These are phyloP conservation scores for Ptychoptera albimana DNA, from an alignment of 2,888 invertebrate genomes.

Conservation along the genomic window DNA sequence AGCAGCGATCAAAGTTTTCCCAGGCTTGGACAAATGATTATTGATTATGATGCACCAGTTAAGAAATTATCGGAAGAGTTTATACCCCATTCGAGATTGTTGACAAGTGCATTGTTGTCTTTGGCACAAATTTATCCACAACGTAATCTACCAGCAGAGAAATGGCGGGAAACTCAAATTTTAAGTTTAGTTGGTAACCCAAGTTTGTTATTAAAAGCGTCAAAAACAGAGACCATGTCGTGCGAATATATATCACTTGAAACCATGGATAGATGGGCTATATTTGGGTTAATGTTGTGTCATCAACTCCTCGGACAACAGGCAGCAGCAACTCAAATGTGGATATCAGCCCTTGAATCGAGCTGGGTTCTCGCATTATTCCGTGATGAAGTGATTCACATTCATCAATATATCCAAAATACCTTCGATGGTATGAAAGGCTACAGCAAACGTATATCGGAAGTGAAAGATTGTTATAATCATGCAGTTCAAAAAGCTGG, in stretches of 20 bases:
- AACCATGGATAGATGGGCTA: conserved; percentile 91
- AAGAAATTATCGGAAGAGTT: conserved; percentile 95
- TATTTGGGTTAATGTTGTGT: conserved; percentile 84
- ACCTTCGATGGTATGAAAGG: conserved; percentile 95
- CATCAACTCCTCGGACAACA: conserved; percentile 72
- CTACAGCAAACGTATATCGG: conserved; percentile 78
- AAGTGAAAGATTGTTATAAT: conserved; percentile 89
- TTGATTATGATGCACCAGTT: conserved; percentile 91
- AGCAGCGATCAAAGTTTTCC: conserved; percentile 87
- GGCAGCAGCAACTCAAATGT: conserved; percentile 72
- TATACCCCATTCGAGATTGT: conserved; percentile 76
- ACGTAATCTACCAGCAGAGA: conserved; percentile 83
- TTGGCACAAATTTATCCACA: conserved; percentile 74
- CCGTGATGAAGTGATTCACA: conserved; percentile 91
- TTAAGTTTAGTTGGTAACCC: conserved; percentile 89
- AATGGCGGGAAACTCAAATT: conserved; percentile 86
- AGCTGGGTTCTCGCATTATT: conserved; percentile 91
- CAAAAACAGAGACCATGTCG: conserved; percentile 89
- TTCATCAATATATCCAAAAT: conserved; percentile 81
- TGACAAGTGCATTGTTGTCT: conserved; percentile 76
- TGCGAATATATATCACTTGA: conserved; percentile 96
- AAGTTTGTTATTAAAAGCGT: conserved; percentile 82
- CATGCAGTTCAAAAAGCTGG: conserved; percentile 84
- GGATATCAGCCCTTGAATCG: conserved; percentile 81
- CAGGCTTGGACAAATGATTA: conserved; percentile 89